These are phyloP conservation scores for Diphyllodes magnificus DNA, from an alignment of 2,113 vertebrate genomes.

Conservation along the genomic window DNA sequence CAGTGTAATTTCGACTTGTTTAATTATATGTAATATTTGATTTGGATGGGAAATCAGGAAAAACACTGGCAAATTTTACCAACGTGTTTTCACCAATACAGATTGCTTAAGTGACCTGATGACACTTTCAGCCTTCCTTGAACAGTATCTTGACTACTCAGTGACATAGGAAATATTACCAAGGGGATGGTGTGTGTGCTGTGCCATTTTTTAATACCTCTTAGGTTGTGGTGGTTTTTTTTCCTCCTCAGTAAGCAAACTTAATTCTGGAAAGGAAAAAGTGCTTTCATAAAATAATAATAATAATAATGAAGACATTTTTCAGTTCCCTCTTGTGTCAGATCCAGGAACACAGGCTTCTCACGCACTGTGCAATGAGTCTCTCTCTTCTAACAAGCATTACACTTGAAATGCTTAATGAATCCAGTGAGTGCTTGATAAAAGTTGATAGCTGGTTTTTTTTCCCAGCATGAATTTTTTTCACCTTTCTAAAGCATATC, in stretches of 20 bases:
- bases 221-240: not conserved
- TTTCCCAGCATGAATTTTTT: not conserved
- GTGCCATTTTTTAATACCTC: not conserved
- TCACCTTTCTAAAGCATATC: not conserved
- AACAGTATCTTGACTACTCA: not conserved
- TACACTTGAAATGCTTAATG: conserved; percentile 8
- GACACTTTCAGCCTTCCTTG: not conserved
- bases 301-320: conserved; percentile 4
- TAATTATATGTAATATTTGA: not conserved
- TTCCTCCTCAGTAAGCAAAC: not conserved
- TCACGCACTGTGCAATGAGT: not conserved
- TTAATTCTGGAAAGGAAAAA: not conserved
- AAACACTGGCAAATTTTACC: not conserved
- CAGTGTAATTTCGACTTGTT: not conserved
- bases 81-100: not conserved
- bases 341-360: not conserved
- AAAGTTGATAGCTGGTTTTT: not conserved
- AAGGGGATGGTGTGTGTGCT: not conserved
- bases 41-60: not conserved
- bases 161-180: not conserved
- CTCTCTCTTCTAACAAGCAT: conserved; percentile 2
- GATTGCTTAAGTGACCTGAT: not conserved
- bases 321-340: not conserved
- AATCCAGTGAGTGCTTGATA: conserved; percentile 14
- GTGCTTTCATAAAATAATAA: not conserved